phyloP scores from a whole-genome alignment of 2,113 vertebrate species.

The Oreochromis aureus region DNA sequence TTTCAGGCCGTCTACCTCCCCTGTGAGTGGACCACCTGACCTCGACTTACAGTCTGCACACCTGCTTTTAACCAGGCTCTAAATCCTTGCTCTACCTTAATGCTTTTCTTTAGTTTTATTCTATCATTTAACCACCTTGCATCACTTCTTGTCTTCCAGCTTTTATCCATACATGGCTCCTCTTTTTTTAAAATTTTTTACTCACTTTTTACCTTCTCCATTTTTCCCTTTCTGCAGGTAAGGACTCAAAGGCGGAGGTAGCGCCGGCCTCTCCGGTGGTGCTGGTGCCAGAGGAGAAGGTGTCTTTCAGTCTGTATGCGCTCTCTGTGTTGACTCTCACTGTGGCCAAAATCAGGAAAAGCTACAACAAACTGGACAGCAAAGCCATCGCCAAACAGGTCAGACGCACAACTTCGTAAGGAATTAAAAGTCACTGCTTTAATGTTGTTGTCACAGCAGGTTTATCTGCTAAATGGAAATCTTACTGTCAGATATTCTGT shows the following conservation, averaged over 20 bases:
- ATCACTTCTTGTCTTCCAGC: rapidly evolving
- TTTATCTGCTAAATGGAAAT: background rate
- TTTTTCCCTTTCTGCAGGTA: slow-evolving; percentile 68
- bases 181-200: background rate
- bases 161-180: background rate
- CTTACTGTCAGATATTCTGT: background rate
- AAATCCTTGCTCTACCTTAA: background rate
- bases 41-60: background rate
- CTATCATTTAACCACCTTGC: background rate
- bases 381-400: slow-evolving; percentile 99
- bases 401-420: background rate
- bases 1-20: slow-evolving; percentile 91
- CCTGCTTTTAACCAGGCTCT: background rate
- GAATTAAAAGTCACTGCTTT: rapidly evolving
- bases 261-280: slow-evolving; percentile 76
- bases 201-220: rapidly evolving
- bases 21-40: slow-evolving; percentile 74
- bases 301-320: slow-evolving; percentile 92
- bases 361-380: slow-evolving; percentile 96
- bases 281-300: slow-evolving; percentile 91
- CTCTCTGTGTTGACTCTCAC: slow-evolving; percentile 91
- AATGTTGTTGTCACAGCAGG: background rate
- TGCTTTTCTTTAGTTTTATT: background rate
- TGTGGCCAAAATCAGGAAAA: slow-evolving; percentile 93
- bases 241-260: slow-evolving; percentile 88